Evolutionary conservation across 2,888 invertebrate genomes (phyloP).

Genomic region (Dryocosmus kuriphilus): DNA sequence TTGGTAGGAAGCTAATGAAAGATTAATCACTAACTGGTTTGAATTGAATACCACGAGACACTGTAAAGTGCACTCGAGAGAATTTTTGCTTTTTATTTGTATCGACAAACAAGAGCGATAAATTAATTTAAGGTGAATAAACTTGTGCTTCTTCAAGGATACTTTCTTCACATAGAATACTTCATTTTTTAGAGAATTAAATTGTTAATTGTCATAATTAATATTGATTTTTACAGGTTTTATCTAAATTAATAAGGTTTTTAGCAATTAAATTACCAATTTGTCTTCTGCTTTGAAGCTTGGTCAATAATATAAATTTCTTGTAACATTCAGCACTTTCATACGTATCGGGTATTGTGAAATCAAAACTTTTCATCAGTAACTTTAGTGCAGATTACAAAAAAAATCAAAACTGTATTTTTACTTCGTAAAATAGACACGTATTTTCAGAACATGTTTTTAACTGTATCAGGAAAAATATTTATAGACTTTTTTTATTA

Average conservation of each 20-base stretch:
- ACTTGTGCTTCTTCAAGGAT: no score
- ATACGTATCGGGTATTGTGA: neutral
- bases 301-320: neutral
- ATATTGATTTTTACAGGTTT: neutral
- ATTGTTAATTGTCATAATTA: no score
- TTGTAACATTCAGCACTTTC: neutral
- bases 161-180: no score
- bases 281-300: neutral
- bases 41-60: neutral
- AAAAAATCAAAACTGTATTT: neutral
- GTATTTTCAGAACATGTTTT: neutral
- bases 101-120: neutral
- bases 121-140: neutral
- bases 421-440: neutral
- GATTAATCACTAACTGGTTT: constrained; percentile 1
- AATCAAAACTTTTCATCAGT: neutral
- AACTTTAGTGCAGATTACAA: neutral
- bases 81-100: neutral
- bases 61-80: neutral
- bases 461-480: neutral
- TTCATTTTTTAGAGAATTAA: no score
- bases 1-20: neutral
- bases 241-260: neutral
- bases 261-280: neutral
- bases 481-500: neutral